Percentiles rank a stretch among this genome's conserved stretches.
phyloP scores from a whole-genome alignment of 2,888 invertebrate genomes.

The Drosophila paranaensis region DNA sequence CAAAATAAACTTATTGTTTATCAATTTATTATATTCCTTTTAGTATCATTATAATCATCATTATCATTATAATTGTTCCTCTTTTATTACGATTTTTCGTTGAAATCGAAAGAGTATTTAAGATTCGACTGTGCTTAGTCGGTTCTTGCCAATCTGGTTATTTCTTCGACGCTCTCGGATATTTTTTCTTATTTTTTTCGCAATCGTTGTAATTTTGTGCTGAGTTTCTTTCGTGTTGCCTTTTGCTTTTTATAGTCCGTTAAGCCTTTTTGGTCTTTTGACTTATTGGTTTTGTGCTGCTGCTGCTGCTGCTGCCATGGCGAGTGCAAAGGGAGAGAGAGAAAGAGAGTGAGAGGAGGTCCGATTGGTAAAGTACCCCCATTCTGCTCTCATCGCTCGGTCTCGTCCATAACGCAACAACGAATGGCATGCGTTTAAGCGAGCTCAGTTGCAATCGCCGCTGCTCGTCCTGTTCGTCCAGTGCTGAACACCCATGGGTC shows the following conservation, averaged over 20 bases:
- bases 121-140: constrained; percentile 9
- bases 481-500: constrained; percentile 39
- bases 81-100: background rate
- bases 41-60: background rate
- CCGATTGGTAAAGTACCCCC: constrained; percentile 7
- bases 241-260: constrained; percentile 69
- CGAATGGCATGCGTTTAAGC: constrained; percentile 61
- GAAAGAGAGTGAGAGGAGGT: constrained; percentile 4
- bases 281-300: constrained; percentile 69
- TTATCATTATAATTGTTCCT: background rate
- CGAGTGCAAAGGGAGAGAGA: constrained; percentile 20
- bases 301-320: constrained; percentile 36
- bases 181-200: constrained; percentile 26
- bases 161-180: constrained; percentile 21
- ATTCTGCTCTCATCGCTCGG: constrained; percentile 7
- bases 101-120: constrained; percentile 26
- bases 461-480: constrained; percentile 45
- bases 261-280: constrained; percentile 71
- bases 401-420: constrained; percentile 51
- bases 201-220: constrained; percentile 59
- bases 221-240: constrained; percentile 59
- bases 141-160: constrained; percentile 37
- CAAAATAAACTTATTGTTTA: no score
- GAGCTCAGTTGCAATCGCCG: constrained; percentile 57
- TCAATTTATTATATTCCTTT: no score